These are phyloP conservation scores for Apteryx owenii DNA, from an alignment of 2,113 vertebrate genomes.

Conservation along the genomic window DNA sequence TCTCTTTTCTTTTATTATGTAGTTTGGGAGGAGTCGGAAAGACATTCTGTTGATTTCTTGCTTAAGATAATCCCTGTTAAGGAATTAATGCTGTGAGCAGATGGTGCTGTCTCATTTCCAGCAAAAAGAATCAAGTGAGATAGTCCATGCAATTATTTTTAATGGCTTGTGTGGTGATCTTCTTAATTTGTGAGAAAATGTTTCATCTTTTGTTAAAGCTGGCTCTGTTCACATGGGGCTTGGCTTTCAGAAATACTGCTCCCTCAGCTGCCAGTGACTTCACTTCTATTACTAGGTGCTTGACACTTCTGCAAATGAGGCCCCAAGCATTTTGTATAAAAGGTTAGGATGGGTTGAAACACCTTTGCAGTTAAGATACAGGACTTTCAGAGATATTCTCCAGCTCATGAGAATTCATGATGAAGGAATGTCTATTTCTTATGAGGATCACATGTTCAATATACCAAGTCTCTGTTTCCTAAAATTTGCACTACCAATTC, in stretches of 20 bases:
- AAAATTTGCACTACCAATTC: not conserved
- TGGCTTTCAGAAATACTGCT: not conserved
- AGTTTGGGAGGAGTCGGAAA: constrained; percentile 73
- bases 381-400: not conserved
- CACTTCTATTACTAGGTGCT: not conserved
- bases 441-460: not conserved
- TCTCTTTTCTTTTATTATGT: constrained; percentile 72
- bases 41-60: constrained; percentile 81
- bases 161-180: constrained; percentile 79
- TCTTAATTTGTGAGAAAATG: constrained; percentile 83
- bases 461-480: not conserved
- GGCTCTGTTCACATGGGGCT: constrained; percentile 41
- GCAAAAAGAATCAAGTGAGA: constrained; percentile 80
- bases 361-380: constrained; percentile 29
- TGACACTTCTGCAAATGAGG: constrained; percentile 15
- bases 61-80: constrained; percentile 81
- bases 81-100: constrained; percentile 80
- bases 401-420: not conserved
- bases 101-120: constrained; percentile 83
- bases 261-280: constrained; percentile 9
- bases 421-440: not conserved
- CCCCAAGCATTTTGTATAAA: constrained; percentile 23
- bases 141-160: constrained; percentile 84
- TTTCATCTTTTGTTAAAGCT: constrained; percentile 79
- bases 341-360: constrained; percentile 44